phyloP scores from a whole-genome alignment of 2,888 invertebrate species.

The Diogma glabrata region DNA sequence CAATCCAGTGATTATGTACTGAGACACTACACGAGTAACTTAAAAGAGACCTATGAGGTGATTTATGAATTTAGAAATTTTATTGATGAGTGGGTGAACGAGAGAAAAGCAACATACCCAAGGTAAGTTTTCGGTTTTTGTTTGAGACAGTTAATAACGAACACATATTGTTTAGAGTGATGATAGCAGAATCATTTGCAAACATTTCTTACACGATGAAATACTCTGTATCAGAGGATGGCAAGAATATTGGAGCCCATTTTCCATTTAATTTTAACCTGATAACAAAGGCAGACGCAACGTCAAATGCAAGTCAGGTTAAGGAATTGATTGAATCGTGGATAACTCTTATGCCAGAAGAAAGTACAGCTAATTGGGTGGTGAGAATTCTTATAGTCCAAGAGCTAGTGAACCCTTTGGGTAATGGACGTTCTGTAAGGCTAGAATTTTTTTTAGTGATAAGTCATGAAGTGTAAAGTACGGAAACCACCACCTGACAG shows the following conservation, averaged over 20 bases:
- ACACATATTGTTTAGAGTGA: constrained; percentile 47
- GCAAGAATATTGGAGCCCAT: constrained; percentile 42
- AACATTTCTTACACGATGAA: constrained; percentile 45
- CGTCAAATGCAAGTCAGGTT: constrained; percentile 48
- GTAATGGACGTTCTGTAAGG: no score
- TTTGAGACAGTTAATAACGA: no score
- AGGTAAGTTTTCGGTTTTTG: no score
- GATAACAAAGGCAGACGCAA: constrained; percentile 44
- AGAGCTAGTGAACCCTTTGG: no score
- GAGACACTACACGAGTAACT: constrained; percentile 53
- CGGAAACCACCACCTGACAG: no score
- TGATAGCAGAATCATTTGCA: constrained; percentile 69
- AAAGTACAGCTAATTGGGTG: constrained; percentile 62
- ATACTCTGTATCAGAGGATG: constrained; percentile 45
- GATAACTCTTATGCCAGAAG: constrained; percentile 48
- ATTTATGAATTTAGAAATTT: constrained; percentile 3
- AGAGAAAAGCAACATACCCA: constrained; percentile 20
- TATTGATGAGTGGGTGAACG: neutral
- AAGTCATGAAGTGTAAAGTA: no score
- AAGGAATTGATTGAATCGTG: constrained; percentile 51
- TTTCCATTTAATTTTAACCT: constrained; percentile 71
- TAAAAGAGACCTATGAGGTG: constrained; percentile 16
- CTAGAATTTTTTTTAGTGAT: no score
- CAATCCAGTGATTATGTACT: constrained; percentile 43
- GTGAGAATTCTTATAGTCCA: constrained; percentile 76